phyloP scores from a whole-genome alignment of 2,797 vertebrate genomes.

The Tangara arthus region DNA sequence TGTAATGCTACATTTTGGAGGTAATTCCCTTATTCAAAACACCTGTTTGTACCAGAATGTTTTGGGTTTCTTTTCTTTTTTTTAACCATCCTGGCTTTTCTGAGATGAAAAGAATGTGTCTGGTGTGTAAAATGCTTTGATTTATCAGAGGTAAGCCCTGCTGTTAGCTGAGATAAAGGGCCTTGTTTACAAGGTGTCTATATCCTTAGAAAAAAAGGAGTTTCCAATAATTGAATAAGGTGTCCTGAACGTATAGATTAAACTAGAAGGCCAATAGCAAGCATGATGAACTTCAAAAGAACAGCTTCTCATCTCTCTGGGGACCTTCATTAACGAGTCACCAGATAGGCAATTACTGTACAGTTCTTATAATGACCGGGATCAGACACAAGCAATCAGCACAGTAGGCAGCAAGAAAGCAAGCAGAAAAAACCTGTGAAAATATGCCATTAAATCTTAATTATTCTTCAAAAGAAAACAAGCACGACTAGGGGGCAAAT shows the following conservation, averaged over 20 bases:
- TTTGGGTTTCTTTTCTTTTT: background rate
- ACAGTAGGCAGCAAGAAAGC: conserved; percentile 76
- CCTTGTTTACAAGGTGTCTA: conserved; percentile 58
- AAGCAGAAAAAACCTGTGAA: conserved; percentile 74
- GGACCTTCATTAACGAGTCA: conserved; percentile 78
- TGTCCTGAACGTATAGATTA: conserved; percentile 74
- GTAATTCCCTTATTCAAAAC: conserved; percentile 1
- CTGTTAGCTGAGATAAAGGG: conserved; percentile 42
- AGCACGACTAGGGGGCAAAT: conserved; percentile 74
- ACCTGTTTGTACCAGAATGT: conserved; percentile 7
- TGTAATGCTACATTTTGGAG: background rate
- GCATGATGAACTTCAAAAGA: conserved; percentile 77
- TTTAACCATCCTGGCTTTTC: background rate
- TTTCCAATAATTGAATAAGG: conserved; percentile 72
- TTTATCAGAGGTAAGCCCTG: conserved; percentile 15
- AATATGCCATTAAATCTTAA: conserved; percentile 82
- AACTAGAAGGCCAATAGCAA: conserved; percentile 74
- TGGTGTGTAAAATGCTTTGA: conserved; percentile 38
- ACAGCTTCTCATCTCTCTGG: conserved; percentile 69
- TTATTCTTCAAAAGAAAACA: conserved; percentile 84
- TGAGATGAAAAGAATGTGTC: background rate
- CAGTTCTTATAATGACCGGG: conserved; percentile 77
- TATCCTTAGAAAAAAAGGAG: conserved; percentile 58
- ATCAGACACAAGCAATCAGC: conserved; percentile 74
- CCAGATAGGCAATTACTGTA: conserved; percentile 81